Base-by-base conservation (phyloP, 2,888 invertebrate genomes). In the Epinotia demarniana region DNA sequence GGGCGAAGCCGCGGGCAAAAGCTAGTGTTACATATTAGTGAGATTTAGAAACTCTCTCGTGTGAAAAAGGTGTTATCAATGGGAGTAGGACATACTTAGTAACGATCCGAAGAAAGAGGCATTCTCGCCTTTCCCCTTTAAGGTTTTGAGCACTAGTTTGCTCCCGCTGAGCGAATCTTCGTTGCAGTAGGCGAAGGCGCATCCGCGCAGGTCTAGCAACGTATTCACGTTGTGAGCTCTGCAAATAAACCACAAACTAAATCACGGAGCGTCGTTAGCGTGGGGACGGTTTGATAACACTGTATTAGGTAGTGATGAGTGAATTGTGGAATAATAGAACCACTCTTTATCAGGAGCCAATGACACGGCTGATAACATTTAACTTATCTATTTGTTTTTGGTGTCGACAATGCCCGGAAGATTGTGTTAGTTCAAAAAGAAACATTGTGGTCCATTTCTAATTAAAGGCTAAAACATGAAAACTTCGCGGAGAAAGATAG, bases 31-130 rank as follows among this genome's bases (percentile, higher is more conserved):
- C 23, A 27, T 27, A 27, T 27, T 27, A 27, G 23, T 27, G 23
- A 3, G 23, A 1, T 27, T 27, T 27, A 27, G 33, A 8, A 27
- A 27, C 27, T 3, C 27, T 12, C n/a, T n/a, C n/a, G n/a, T n/a
- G n/a, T n/a, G n/a, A 53, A 53, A 60, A 49, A 66, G 12, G 12
- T 2, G 73, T 70, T 63, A 69, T 19, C 61, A 61, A 72, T 72
- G 64, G 58, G 77, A 81, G 72, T 72, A 63, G 58, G 77, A 81
- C 81, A 77, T 92, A 95, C 95, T 94, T 84, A 95, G 81, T 79
- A 92, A 82, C 70, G 95, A 95, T 86, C 95, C 95, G 82, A 95
- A 95, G 84, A 95, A 95, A 27, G 94, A 94, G 11, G 95, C 94
- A 88, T 95, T 95, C 87, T 95, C 95, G 75, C 95, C 95, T 75